These are phyloP conservation scores for Sarcophaga peregrina DNA, from an alignment of 1,140 invertebrate genomes.

Conservation along the genomic window DNA sequence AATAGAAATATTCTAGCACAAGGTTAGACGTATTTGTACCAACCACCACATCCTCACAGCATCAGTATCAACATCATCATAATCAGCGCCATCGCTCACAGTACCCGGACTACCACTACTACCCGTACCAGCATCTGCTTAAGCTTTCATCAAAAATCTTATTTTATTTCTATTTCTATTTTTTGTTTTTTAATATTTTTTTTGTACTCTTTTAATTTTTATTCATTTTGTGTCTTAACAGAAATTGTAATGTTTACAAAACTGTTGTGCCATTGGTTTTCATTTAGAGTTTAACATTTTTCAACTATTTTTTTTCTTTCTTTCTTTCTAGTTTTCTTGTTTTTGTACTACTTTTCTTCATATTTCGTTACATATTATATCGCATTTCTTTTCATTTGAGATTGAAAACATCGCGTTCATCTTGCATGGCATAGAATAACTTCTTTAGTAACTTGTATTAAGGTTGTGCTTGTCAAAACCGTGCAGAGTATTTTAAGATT, in stretches of 20 bases:
- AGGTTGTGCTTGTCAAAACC: slow-evolving; percentile 9
- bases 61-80: too few species aligned
- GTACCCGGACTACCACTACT: too few species aligned
- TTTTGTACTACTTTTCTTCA: too few species aligned
- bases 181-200: not conserved
- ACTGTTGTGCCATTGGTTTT: slow-evolving; percentile 35
- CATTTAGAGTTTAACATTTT: too few species aligned
- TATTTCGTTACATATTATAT: too few species aligned
- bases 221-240: not conserved
- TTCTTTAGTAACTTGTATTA: too few species aligned
- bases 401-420: not conserved
- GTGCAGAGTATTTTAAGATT: not conserved
- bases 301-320: not conserved
- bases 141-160: slow-evolving; percentile 10
- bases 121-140: too few species aligned
- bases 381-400: not conserved
- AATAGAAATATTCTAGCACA: slow-evolving; percentile 25
- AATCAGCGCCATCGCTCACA: too few species aligned
- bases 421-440: not conserved
- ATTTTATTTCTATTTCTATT: not conserved
- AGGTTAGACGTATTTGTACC: not conserved
- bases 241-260: slow-evolving; percentile 31
- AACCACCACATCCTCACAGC: not conserved
- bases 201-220: not conserved
- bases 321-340: too few species aligned